These are phyloP conservation scores for Diarsia mendica DNA, from an alignment of 2,888 invertebrate genomes.

Conservation along the genomic window DNA sequence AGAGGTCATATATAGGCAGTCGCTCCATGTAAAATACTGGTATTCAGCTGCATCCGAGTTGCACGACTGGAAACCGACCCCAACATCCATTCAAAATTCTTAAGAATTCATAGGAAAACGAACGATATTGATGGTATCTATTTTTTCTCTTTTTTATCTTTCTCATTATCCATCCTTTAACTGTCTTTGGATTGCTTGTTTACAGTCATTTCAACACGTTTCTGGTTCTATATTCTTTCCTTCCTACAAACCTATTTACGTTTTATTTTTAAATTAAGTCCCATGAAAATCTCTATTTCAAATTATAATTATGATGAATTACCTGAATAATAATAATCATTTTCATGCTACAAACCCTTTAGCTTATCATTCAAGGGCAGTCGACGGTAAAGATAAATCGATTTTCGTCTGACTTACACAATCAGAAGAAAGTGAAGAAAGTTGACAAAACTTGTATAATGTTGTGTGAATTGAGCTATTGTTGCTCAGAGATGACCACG, in stretches of 20 bases:
- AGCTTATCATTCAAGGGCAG: constrained; percentile 13
- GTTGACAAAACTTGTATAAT: constrained; percentile 65
- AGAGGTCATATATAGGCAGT: no score
- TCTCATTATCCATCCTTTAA: neutral
- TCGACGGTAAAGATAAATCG: constrained; percentile 39
- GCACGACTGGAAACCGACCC: no score
- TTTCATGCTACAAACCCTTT: neutral
- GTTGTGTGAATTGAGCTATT: constrained; percentile 61
- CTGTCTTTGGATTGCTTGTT: neutral
- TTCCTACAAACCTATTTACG: neutral
- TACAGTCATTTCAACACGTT: neutral
- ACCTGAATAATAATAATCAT: neutral
- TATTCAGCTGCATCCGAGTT: no score
- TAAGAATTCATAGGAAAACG: no score
- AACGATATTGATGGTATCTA: neutral
- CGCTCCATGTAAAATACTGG: no score
- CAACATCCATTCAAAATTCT: no score
- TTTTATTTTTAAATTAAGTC: neutral
- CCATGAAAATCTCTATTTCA: neutral
- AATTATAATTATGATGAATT: no score
- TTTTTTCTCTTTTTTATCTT: neutral
- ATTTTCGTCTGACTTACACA: constrained; percentile 50
- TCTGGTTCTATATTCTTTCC: neutral
- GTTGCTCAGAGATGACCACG: constrained; percentile 5
- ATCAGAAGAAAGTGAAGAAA: constrained; percentile 65